Base-by-base conservation (phyloP, 2,888 invertebrate genomes). In the Isotomurus palustris region DNA sequence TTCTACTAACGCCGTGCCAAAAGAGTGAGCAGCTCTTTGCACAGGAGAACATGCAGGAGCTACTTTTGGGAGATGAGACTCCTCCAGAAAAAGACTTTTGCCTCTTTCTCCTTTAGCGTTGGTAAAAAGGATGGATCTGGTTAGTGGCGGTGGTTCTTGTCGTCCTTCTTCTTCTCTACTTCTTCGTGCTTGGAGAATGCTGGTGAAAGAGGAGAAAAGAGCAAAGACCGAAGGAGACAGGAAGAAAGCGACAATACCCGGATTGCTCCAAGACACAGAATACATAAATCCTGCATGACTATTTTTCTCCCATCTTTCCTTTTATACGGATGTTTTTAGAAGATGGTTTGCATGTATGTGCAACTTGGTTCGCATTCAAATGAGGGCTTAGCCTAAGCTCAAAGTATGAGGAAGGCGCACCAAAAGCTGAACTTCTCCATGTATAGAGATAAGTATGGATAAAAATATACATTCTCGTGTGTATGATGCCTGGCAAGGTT, bases 311-410 rank as follows among this genome's bases (percentile, higher is more conserved):
- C 50, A 50, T 50, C 35, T 29, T 49, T 36, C 12, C 50, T 38
- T 50, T 50, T 38, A 22, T 50, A 50, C 25, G 21, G 4, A 24
- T 50, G 40, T 50, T 50, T 38, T 50, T 21, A 19, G 38, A 49
- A 35, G 49, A 50, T 50, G 36, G 36, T 38, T 38, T 50, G 40
- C 50, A 50, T 50, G n/a, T 25, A 49, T 49, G 49, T 35, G 35
- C 35, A 50, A 56, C 60, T 63, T 61, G 59, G 56, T 62, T 54
- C 49, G 66, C 60, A 66, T 66, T 60, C 62, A 59, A 55, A 59
- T 57, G 60, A 63, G 60, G 59, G 60, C 56, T 60, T 53, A 60
- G 35, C 50, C 27, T 36, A 22, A 50, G 50, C 50, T 50, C 25
- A 21, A 43, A 22, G n/a, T n/a, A n/a, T n/a, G n/a, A n/a, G n/a